Percentiles rank a stretch among this genome's conserved stretches.
phyloP scores from a whole-genome alignment of 2,797 vertebrate genomes.

The Anguilla anguilla region DNA sequence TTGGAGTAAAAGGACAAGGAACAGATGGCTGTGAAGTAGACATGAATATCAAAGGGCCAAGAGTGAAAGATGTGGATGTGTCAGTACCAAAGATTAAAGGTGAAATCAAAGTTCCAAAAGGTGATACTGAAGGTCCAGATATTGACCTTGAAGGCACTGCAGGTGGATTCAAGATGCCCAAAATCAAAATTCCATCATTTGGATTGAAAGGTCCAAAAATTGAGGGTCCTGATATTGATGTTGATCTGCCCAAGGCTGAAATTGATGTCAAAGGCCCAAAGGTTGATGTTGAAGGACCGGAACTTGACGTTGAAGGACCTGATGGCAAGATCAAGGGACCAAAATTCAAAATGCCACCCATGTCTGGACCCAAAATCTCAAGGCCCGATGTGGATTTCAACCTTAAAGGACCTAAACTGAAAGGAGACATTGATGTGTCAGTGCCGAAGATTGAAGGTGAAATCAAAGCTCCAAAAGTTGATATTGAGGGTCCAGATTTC shows the following conservation, averaged over 20 bases:
- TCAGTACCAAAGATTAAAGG: neutral
- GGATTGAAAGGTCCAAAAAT: neutral
- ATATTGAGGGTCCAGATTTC: neutral
- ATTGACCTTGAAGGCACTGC: neutral
- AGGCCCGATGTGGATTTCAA: slow-evolving; percentile 35
- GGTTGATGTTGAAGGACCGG: neutral
- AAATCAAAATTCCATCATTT: neutral
- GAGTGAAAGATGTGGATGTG: slow-evolving; percentile 26
- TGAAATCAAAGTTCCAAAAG: neutral
- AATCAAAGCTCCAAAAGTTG: slow-evolving; percentile 21
- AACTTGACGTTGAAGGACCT: slow-evolving; percentile 48
- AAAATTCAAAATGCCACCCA: slow-evolving; percentile 34
- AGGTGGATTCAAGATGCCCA: neutral
- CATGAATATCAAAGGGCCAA: slow-evolving; percentile 25
- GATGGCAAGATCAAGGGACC: slow-evolving; percentile 52
- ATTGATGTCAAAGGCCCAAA: neutral
- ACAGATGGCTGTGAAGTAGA: slow-evolving; percentile 4
- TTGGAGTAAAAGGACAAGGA: slow-evolving; percentile 1
- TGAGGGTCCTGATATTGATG: slow-evolving; percentile 16
- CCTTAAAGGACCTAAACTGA: slow-evolving; percentile 36
- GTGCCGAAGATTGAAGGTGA: slow-evolving; percentile 32
- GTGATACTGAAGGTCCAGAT: neutral
- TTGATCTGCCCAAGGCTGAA: neutral
- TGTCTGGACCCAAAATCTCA: slow-evolving; percentile 35
- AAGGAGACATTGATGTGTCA: slow-evolving; percentile 32